Percentiles rank a stretch among this genome's conserved stretches.
These are phyloP conservation scores for Palaemon carinicauda DNA, from an alignment of 1,140 invertebrate species.

Conservation along the genomic window DNA sequence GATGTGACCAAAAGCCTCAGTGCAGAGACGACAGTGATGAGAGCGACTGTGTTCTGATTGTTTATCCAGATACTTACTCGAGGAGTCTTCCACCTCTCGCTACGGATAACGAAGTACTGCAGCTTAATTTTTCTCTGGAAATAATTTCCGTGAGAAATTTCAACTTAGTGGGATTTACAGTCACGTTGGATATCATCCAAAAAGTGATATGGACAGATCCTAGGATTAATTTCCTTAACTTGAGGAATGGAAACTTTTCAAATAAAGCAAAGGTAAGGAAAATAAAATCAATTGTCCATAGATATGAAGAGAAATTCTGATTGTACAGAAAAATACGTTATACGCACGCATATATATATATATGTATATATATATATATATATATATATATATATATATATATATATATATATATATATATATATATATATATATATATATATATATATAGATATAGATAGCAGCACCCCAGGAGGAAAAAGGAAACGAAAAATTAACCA, in stretches of 20 bases:
- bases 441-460: too few relatives aligned
- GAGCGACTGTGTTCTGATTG: neutral
- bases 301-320: neutral
- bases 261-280: slow-evolving; percentile 11
- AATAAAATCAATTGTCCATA: neutral
- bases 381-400: too few relatives aligned
- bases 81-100: neutral
- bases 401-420: too few relatives aligned
- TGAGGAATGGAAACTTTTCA: neutral
- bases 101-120: neutral
- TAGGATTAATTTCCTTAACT: neutral
- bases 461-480: too few relatives aligned
- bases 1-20: slow-evolving; percentile 65
- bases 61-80: neutral
- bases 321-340: neutral
- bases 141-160: slow-evolving; percentile 34
- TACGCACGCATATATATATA: too few relatives aligned
- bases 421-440: too few relatives aligned
- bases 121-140: neutral
- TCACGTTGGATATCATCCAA: slow-evolving; percentile 17
- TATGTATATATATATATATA: too few relatives aligned
- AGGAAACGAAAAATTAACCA: too few relatives aligned
- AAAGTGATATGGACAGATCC: slow-evolving; percentile 18
- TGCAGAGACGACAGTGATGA: slow-evolving; percentile 61
- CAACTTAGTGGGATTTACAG: slow-evolving; percentile 16